Base-by-base conservation (phyloP, 2,888 invertebrate species). In the Dendrolimus houi region DNA sequence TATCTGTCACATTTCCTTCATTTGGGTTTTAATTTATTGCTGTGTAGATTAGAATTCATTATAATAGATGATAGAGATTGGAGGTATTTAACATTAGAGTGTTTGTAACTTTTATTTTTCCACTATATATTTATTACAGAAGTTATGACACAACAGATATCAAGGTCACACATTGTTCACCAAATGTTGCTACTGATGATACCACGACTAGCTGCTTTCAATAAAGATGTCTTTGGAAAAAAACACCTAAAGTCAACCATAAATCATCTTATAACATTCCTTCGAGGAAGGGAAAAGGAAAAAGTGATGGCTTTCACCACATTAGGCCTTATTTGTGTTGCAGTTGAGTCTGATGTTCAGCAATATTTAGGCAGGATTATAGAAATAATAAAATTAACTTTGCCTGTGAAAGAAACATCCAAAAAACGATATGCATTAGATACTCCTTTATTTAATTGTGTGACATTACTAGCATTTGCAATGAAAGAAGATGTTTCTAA, bases 191-290 rank as follows among this genome's bases (percentile, higher is more conserved):
- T 99, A 60, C 93, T 95, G 57, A 93, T 99, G 59, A 91, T 99
- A 65, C 99, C 99, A 0, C 92, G 98, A 61, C 86, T 99, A 52
- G 98, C 98, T 8, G 97, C 98, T n/a, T 98, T 98, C 70, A 95
- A 97, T 76, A 94, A 94, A 58, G 94, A 94, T 55, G 92, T 93
- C 55, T 99, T 98, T 82, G 93, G 95, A 0, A 92, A 92, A 59
- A 93, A 94, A 65, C 95, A 97, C 81, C 84, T 97, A 0, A 93
- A 93, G 55, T 93, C 93, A 0, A 94, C 97, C 1, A 94, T 98
- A 76, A 92, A 92, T 64, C 96, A 98, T 80, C 87, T 98, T 53
- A 91, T 98, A 60, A 91, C 92, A 12, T 96, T 95, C 55, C 80
- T 98, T 59, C 93, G 95, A 58, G 94, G 96, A 6, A 92, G 96